phyloP scores from a whole-genome alignment of 1,140 invertebrate genomes.

The Zeugodacus cucurbitae region DNA sequence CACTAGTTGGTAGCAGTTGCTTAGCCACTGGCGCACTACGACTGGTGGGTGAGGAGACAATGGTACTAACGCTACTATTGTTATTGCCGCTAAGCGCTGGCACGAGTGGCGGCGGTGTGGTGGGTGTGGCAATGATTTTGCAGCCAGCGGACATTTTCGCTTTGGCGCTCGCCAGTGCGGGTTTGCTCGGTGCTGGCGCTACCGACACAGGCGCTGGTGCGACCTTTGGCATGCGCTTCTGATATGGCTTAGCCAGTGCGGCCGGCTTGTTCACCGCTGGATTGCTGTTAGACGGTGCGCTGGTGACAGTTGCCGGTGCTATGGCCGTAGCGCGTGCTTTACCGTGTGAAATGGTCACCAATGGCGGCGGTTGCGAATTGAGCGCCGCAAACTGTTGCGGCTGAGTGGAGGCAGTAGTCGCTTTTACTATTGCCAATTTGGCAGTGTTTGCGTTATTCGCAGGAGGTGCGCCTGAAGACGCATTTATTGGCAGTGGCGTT shows the following conservation, averaged over 20 bases:
- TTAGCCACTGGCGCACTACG: constrained; percentile 41
- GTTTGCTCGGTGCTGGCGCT: constrained; percentile 36
- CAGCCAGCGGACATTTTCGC: constrained; percentile 45
- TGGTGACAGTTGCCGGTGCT: constrained; percentile 20
- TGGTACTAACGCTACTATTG: neutral
- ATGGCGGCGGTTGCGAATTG: constrained; percentile 55
- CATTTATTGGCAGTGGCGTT: constrained; percentile 8
- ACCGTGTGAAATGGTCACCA: constrained; percentile 57
- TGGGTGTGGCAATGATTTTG: constrained; percentile 59
- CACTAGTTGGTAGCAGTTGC: neutral
- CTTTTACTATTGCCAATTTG: constrained; percentile 51
- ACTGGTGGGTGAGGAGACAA: neutral
- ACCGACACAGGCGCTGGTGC: constrained; percentile 42
- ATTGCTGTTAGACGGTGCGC: neutral
- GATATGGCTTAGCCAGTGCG: constrained; percentile 53
- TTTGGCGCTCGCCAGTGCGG: constrained; percentile 30
- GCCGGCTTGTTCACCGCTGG: constrained; percentile 43
- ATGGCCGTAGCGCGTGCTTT: constrained; percentile 42
- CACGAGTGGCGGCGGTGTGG: constrained; percentile 59
- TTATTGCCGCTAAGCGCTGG: constrained; percentile 30
- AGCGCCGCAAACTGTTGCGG: constrained; percentile 46
- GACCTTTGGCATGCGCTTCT: constrained; percentile 48
- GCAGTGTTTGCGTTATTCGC: constrained; percentile 46
- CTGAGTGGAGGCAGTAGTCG: constrained; percentile 15
- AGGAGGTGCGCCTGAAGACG: constrained; percentile 44